Evolutionary conservation across 2,888 invertebrate genomes (phyloP).

Genomic region (Epinotia nisella): DNA sequence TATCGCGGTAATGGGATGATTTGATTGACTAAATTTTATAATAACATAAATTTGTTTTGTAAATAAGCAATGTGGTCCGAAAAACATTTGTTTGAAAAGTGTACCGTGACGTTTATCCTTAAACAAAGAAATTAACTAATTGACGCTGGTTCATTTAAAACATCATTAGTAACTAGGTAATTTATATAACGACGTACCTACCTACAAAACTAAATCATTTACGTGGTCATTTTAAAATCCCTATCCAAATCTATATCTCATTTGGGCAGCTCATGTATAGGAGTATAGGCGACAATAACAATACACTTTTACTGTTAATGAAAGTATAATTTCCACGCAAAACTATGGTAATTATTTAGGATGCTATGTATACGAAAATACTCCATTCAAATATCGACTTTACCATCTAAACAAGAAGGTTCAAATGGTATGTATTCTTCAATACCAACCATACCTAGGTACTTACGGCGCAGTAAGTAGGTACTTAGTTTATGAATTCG

Average conservation of each 20-base stretch:
- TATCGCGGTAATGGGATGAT: no score
- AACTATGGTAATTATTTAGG: background rate
- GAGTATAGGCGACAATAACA: no score
- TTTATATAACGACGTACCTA: background rate
- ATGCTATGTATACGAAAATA: background rate
- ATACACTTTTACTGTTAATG: background rate
- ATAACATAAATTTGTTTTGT: no score
- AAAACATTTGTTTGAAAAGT: no score
- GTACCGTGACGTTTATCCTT: no score
- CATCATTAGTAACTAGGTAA: background rate
- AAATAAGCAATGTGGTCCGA: no score
- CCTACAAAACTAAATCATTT: background rate
- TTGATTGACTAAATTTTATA: no score
- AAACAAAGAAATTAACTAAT: no score
- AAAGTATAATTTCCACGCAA: background rate
- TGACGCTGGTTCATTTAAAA: background rate
- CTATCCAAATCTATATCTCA: background rate
- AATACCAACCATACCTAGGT: background rate
- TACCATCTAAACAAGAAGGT: background rate
- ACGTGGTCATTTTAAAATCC: background rate
- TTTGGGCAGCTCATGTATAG: background rate
- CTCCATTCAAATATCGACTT: background rate
- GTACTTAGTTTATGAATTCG: conserved; percentile 10
- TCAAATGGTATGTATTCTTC: background rate
- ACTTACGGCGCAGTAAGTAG: background rate